Conservation (phyloP, 2,113 vertebrate species). For the Lophochroa leadbeateri region DNA sequence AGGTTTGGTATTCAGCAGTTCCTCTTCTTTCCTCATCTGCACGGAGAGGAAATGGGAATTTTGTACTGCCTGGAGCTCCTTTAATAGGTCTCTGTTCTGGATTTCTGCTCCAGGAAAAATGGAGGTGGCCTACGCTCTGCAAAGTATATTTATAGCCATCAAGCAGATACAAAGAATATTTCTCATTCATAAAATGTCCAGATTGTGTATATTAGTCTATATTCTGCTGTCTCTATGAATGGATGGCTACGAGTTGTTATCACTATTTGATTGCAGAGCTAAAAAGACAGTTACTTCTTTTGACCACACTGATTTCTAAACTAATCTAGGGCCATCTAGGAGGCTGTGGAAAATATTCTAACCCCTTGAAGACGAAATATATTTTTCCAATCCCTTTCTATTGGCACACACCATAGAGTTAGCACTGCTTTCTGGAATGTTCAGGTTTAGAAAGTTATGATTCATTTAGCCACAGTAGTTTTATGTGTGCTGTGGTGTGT, state of each 20-base stretch:
- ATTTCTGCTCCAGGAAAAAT: background rate
- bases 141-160: background rate
- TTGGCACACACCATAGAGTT: background rate
- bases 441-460: constrained; percentile 13
- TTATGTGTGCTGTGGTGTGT: background rate
- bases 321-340: background rate
- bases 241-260: background rate
- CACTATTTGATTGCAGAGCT: background rate
- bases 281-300: background rate
- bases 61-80: background rate
- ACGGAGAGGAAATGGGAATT: background rate
- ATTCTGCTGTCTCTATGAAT: background rate
- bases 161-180: background rate
- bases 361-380: background rate
- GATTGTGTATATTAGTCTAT: background rate
- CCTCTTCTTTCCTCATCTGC: background rate
- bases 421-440: background rate
- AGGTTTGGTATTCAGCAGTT: background rate
- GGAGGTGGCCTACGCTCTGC: background rate
- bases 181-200: background rate
- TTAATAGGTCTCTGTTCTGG: background rate
- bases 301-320: background rate
- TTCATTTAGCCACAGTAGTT: background rate
- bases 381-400: background rate
- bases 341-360: constrained; percentile 21